A percentile compares a stretch with the other conserved stretches of the same genome.
phyloP scores from a whole-genome alignment of 2,888 invertebrate species.

The Drosophila nr. perissopoda region DNA sequence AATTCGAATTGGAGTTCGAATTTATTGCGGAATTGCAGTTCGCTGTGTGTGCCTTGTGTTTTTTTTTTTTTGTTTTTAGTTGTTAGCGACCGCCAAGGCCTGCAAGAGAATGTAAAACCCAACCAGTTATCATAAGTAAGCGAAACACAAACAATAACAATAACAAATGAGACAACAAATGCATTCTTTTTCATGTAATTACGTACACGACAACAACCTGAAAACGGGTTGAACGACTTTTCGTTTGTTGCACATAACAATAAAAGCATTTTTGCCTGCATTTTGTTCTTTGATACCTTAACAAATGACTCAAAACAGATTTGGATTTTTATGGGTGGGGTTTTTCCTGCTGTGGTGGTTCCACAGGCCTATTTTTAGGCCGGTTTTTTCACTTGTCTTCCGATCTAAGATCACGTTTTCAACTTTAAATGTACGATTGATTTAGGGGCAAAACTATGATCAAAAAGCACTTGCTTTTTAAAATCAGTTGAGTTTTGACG shows the following conservation, averaged over 20 bases:
- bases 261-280: constrained; percentile 35
- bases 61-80: constrained; percentile 1
- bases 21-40: constrained; percentile 68
- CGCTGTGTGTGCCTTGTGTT: constrained; percentile 32
- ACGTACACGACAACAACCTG: constrained; percentile 34
- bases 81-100: constrained; percentile 56
- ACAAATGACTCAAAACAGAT: constrained; percentile 47
- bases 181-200: constrained; percentile 54
- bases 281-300: constrained; percentile 40
- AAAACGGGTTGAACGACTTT: constrained; percentile 77
- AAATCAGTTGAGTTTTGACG: no score
- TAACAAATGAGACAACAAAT: constrained; percentile 38
- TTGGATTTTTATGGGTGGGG: constrained; percentile 32
- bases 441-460: no score
- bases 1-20: constrained; percentile 16
- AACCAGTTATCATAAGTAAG: constrained; percentile 36
- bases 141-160: constrained; percentile 18
- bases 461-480: no score
- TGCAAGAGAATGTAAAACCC: constrained; percentile 71
- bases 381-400: no score
- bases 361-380: no score
- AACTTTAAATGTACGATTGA: no score
- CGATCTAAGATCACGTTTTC: no score
- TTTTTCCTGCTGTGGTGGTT: neutral
- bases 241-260: constrained; percentile 29